Evolutionary conservation across 1,140 invertebrate species (phyloP), one percentile per base, ranked within the genome.

Genomic region (Zaprionus ornatus): DNA sequence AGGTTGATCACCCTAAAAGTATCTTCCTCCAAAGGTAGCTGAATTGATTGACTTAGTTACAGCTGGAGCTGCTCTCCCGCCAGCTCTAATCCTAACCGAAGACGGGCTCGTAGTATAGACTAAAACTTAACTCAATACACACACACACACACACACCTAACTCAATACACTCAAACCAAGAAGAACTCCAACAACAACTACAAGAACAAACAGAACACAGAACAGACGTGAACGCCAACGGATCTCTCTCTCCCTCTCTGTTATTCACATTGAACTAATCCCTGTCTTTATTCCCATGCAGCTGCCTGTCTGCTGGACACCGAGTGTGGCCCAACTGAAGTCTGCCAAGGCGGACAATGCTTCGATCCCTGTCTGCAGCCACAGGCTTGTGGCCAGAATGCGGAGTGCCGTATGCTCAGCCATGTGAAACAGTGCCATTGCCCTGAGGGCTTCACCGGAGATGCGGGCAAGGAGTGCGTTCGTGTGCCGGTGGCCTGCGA

Each of bases 331-430:
- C 91, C 95, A 9, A 94, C 94, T 3, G 97, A 98, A 91, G 94
- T 96, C 76, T 99, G 98, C 88, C 93, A 96, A 17, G 95, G 95
- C 82, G 96, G 96, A 0, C 96, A 97, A 92, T 98, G 98, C 90
- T 93, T 95, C 40, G 96, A 98, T 94, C 96, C 97, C n/a, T 98
- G 98, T 91, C 94, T 95, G 65, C 92, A 96, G 79, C 94, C 95
- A 77, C 95, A 95, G 69, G 94, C 97, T 1, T 98, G 98, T 93
- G 98, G 98, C n/a, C 94, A 98, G 68, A 98, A 98, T 93, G 96
- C 97, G n/a, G 91, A 96, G 59, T 98, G 97, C 88, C 93, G 94
- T 45, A 95, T 96, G n/a, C 93, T 93, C 19, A 96, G 95, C 90
- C 97, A 98, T 85, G 93, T 95, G 2, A 96, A 97, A 90, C 94